Conservation (phyloP, 2,888 invertebrate genomes). For the Lissonota sp. region DNA sequence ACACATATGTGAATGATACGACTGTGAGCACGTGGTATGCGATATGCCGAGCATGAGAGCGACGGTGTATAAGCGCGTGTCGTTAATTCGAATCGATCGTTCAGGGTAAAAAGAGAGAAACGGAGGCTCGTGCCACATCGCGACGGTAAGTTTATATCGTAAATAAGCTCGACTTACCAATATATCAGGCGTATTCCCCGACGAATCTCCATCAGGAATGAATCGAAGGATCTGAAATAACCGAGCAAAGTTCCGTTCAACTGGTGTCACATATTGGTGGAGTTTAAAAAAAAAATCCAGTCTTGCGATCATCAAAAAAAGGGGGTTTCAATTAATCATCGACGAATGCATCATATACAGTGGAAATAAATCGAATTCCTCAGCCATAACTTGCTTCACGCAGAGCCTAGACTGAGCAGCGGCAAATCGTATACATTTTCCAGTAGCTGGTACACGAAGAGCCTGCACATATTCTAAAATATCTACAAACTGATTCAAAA, state of each 20-base stretch:
- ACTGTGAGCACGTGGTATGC: conserved; percentile 58
- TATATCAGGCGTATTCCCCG: conserved; percentile 1
- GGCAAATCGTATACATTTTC: conserved; percentile 33
- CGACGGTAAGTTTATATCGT: conserved; percentile 68
- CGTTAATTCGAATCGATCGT: conserved; percentile 72
- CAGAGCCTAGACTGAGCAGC: conserved; percentile 11
- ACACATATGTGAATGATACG: conserved; percentile 16
- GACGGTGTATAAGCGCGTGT: conserved; percentile 67
- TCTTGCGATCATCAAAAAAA: too few species aligned
- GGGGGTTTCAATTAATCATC: too few species aligned
- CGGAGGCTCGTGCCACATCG: conserved; percentile 56
- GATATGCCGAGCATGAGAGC: conserved; percentile 59
- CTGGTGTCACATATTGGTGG: too few species aligned
- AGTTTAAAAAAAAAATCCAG: too few species aligned
- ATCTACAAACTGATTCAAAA: too few species aligned
- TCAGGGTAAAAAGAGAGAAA: conserved; percentile 61
- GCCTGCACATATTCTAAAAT: background rate
- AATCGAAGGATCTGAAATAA: too few species aligned
- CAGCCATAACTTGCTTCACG: conserved; percentile 12
- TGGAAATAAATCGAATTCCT: conserved; percentile 2
- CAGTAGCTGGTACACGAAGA: conserved; percentile 52
- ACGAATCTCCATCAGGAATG: too few species aligned
- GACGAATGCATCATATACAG: background rate
- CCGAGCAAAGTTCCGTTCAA: too few species aligned
- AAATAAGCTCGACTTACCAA: conserved; percentile 56